Evolutionary conservation across 2,113 vertebrate genomes (phyloP), one percentile per base, ranked within the genome.

Genomic region (Prochilodus magdalenae): DNA sequence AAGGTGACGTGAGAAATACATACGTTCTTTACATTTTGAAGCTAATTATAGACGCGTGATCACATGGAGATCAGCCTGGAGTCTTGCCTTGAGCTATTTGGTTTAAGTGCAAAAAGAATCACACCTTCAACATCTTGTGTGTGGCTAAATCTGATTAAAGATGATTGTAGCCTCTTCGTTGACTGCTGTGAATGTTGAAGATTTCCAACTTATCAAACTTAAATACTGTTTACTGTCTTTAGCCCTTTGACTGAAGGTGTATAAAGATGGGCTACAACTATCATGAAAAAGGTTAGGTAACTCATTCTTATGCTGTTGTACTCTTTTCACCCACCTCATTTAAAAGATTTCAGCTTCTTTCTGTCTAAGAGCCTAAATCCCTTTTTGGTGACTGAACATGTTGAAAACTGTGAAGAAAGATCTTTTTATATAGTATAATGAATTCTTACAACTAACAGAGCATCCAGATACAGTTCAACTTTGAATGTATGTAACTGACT

Each of bases 281-380:
- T 26, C n/a, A 24, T 67, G 10, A 30, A 67, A 20, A 40, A 66
- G 33, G n/a, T 3, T 60, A 3, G n/a, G 7, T 26, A 1, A 13
- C 22, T 57, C 22, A 22, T 18, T 4, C 53, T 8, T 53, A 5
- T 59, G 22, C 2, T n/a, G 8, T 88, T 82, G 85, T 90, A 84
- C 86, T 40, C 57, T 59, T 79, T 84, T 76, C n/a, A 60, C 1
- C 12, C 57, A 24, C 11, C 5, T 22, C 5, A 55, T 22, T 6
- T 55, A 4, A 51, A 51, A 16, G 16, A 16, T 51, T 51, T 36
- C 7, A 7, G 36, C 36, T 36, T 36, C 36, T 36, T 36, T 36
- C 7, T 36, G 36, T 4, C 36, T 36, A 7, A 36, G 36, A 36
- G 7, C 36, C 36, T n/a, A n/a, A n/a, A n/a, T n/a, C 3, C 36